Evolutionary conservation across 1,140 invertebrate species (phyloP), one percentile per base, ranked within the genome.

Genomic region (Brachionus manjavacas): DNA sequence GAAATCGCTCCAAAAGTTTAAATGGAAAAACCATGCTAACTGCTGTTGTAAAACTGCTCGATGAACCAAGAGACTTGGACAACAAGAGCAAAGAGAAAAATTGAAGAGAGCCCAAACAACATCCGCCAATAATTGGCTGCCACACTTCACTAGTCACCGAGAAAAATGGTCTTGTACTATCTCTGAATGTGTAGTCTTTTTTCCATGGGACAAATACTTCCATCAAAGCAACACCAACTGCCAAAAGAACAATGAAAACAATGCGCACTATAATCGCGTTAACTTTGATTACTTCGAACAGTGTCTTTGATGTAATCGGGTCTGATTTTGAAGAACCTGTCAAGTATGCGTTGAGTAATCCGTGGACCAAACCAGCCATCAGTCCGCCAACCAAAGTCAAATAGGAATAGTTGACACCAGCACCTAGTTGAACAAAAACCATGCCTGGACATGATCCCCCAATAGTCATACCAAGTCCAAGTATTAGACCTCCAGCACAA

Each of bases 391-490:
- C 12, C 23, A 80, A 60, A 41, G 55, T 64, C 12, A 80, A 80
- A 39, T 43, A 80, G 0, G 78, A 60, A 55, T 64, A 60, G 16
- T 46, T 39, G 35, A 64, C 49, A 64, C 49, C 49, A 16, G 78
- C 55, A 12, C 78, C 78, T 3, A 80, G 20, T 80, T 80, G 78
- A 39, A 80, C 52, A 41, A 60, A 80, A 1, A 80, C 31, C 55
- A 64, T 80, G 25, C 78, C 78, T 9, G 78, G 78, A 64, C 78
- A 80, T 64, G 78, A 80, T 7, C 78, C 78, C 1, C 25, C 49
- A 0, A 80, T 31, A 16, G 49, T 39, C 78, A 80, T 80, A 8
- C 78, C 78, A 55, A 80, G 49, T 31, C 78, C 78, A 16, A 80
- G 16, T 41, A 80, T 60, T 2, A 64, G n/a, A 12, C 78, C 78